Evolutionary conservation across 1,140 invertebrate species (phyloP), one percentile per base, ranked within the genome.

Genomic region (Protaetia brevitarsis): DNA sequence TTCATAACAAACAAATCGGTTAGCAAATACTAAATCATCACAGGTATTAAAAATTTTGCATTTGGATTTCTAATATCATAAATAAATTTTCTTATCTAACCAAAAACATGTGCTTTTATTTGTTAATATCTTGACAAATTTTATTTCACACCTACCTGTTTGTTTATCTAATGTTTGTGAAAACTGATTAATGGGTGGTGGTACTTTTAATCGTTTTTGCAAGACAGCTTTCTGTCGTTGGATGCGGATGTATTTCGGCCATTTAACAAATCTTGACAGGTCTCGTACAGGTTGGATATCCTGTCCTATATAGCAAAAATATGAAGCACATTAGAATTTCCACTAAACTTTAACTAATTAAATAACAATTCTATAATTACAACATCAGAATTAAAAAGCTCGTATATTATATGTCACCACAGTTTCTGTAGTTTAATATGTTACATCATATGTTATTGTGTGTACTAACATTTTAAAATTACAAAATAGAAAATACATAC

Each of bases 181-280:
- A 79, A 98, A 98, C 78, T 98, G 96, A 78, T 99, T 94, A 78
- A 99, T 97, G 80, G 97, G 93, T 72, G 98, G 98, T n/a, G 98
- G 98, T 69, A 99, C 94, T 83, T 99, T 99, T 75, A 99, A 82
- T 74, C 98, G 87, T 79, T 98, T 94, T 76, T 96, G 90, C 3
- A 99, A 85, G 64, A 99, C 93, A 67, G 96, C 90, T 79, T 91
- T 93, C 77, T 99, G 97, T 45, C 98, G 87, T 82, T 99, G 98
- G 68, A 99, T 90, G 71, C 96, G 90, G 79, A 99, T 95, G 82
- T 99, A 99, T 81, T 98, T 97, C 61, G 98, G 98, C 97, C 97
- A 99, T 89, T 89, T 91, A 2, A 99, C 96, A 80, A 99, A 99
- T 68, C 97, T 87, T 71, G 94, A 98, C 51, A 99, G 82, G 82